Evolutionary conservation across 2,113 vertebrate genomes (phyloP).

Genomic region (Limnothrissa miodon): DNA sequence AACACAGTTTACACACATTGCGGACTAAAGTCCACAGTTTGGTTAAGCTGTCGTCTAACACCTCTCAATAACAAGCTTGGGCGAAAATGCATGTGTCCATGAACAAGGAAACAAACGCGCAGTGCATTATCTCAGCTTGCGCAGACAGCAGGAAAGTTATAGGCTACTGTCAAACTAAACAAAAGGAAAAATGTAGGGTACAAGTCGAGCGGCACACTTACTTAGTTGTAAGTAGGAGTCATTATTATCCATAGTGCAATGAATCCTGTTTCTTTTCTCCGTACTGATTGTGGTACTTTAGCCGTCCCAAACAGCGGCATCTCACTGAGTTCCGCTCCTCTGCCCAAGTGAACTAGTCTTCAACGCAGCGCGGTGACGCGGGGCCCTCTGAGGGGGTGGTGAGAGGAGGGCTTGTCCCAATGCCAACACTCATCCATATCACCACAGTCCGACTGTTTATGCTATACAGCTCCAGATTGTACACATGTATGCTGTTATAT

Average conservation of each 20-base stretch:
- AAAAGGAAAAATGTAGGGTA: not conserved
- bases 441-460: constrained; percentile 15
- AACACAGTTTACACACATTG: not conserved
- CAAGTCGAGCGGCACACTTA: constrained; percentile 57
- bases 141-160: constrained; percentile 4
- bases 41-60: constrained; percentile 34
- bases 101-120: constrained; percentile 39
- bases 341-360: constrained; percentile 57
- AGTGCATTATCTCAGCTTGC: constrained; percentile 16
- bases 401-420: constrained; percentile 64
- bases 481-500: not conserved
- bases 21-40: constrained; percentile 53
- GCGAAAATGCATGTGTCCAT: not conserved
- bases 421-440: constrained; percentile 69
- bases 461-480: not conserved
- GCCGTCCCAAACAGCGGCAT: constrained; percentile 60
- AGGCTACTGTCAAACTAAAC: not conserved
- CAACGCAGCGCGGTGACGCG: constrained; percentile 56
- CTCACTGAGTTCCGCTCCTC: constrained; percentile 69
- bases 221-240: constrained; percentile 73
- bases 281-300: constrained; percentile 49
- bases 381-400: constrained; percentile 71
- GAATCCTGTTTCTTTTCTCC: constrained; percentile 56
- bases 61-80: constrained; percentile 57
- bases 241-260: constrained; percentile 69